These are phyloP conservation scores for Arrhamphus sclerolepis DNA, from an alignment of 2,797 vertebrate species.

Conservation along the genomic window DNA sequence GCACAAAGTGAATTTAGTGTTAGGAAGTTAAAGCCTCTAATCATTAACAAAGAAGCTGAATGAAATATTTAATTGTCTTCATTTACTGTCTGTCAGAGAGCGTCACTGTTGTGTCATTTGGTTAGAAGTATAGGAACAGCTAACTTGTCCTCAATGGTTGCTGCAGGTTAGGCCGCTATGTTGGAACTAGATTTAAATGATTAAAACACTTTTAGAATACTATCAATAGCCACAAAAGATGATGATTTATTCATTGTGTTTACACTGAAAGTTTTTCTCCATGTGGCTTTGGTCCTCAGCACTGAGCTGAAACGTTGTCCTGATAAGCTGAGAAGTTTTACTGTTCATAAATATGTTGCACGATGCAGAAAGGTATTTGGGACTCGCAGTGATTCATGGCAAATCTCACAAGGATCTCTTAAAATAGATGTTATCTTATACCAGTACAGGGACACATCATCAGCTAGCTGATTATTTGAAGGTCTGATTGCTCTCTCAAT, in stretches of 20 bases:
- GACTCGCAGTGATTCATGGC: slow-evolving; percentile 14
- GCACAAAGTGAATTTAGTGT: slow-evolving; percentile 12
- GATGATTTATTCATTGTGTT: slow-evolving; percentile 1
- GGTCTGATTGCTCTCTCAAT: slow-evolving; percentile 33
- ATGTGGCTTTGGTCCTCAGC: background rate
- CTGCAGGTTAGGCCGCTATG: too few relatives aligned
- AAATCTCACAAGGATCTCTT: slow-evolving; percentile 16
- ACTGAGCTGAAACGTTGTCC: slow-evolving; percentile 6
- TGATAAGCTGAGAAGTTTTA: background rate
- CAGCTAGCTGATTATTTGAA: slow-evolving; percentile 33
- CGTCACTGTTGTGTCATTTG: slow-evolving; percentile 5
- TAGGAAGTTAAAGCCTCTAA: slow-evolving; percentile 10
- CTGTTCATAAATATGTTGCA: background rate
- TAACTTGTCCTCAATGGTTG: background rate
- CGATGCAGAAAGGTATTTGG: background rate
- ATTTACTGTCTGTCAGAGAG: slow-evolving; percentile 18
- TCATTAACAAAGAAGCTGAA: background rate
- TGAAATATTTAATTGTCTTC: slow-evolving; percentile 13
- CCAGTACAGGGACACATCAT: slow-evolving; percentile 7
- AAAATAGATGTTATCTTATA: slow-evolving; percentile 5
- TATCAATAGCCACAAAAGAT: background rate
- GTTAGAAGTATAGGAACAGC: slow-evolving; percentile 10
- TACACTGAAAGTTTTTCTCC: slow-evolving; percentile 2
- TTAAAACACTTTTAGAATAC: background rate
- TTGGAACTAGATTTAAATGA: background rate